phyloP scores from a whole-genome alignment of 2,113 vertebrate species.

The Helogale parvula region DNA sequence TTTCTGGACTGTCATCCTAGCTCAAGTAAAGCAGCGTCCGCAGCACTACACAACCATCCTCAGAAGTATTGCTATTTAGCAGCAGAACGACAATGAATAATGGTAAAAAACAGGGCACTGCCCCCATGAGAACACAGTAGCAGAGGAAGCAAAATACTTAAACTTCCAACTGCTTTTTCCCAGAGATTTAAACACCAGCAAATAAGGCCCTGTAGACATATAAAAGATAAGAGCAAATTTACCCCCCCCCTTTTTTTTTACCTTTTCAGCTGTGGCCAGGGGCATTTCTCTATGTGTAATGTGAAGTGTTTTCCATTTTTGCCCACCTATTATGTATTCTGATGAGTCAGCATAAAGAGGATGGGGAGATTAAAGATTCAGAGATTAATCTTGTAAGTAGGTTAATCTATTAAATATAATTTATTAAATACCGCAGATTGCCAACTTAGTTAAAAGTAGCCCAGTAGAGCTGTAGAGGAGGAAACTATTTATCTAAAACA shows the following conservation, averaged over 20 bases:
- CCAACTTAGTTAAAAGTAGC: neutral
- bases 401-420: neutral
- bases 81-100: slow-evolving; percentile 54
- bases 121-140: slow-evolving; percentile 67
- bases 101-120: slow-evolving; percentile 72
- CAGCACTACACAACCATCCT: slow-evolving; percentile 70
- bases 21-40: slow-evolving; percentile 67
- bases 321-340: neutral
- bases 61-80: slow-evolving; percentile 77
- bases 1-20: slow-evolving; percentile 75
- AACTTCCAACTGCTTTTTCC: slow-evolving; percentile 69
- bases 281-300: slow-evolving; percentile 34
- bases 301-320: slow-evolving; percentile 44
- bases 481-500: neutral
- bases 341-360: slow-evolving; percentile 7
- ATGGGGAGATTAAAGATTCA: neutral
- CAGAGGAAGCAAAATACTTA: slow-evolving; percentile 76
- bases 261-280: neutral
- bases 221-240: slow-evolving; percentile 77
- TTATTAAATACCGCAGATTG: neutral
- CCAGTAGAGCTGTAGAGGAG: neutral
- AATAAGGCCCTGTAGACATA: slow-evolving; percentile 73
- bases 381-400: neutral
- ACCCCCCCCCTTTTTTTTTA: slow-evolving; percentile 61
- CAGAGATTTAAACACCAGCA: slow-evolving; percentile 80